Base-by-base conservation (phyloP, 1,140 invertebrate genomes). In the Ips typographus region DNA sequence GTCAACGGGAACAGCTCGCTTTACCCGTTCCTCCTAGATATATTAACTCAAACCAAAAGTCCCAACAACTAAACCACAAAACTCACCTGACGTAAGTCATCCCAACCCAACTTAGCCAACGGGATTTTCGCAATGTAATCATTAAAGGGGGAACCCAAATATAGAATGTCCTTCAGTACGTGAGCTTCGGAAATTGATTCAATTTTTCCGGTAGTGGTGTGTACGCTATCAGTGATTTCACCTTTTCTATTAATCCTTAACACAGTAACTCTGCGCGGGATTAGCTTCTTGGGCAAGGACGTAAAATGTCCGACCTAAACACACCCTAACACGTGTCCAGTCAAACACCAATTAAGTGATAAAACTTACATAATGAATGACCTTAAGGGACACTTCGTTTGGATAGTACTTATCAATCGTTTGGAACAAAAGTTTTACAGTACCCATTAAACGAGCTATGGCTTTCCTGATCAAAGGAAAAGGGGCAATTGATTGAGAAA, bases 121-220 rank as follows among this genome's bases (percentile, higher is more conserved):
- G 86, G 83, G 38, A 88, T 82, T 72, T 86, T 83, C 2, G 82
- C 88, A 52, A 94, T 78, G 74, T 85, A 91, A 38, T 87, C 79
- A 75, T 88, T 86, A 70, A 84, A 86, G 4, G 91, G 91, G n/a
- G 87, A 89, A 8, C 93, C 90, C 1, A 91, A 76, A 78, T 87
- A 90, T 1, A 90, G 80, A 68, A 78, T 83, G 53, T 75, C 83
- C 67, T 84, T 78, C 40, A 82, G 77, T 47, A 90, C 84, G 61
- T 87, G 83, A 1, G 87, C 87, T 75, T 90, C 86, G 77, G 84
- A 85, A 22, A 88, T 83, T n/a, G 71, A 67, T 2, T 38, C 7
- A 2, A 89, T 51, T 63, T 77, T 80, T 5, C 74, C 74, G 76
- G 88, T 84, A 1, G 79, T 82, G 42, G 80, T 81, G 73, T 87